Percentiles rank a stretch among this genome's conserved stretches.
These are phyloP conservation scores for Sarcophaga carnaria DNA, from an alignment of 2,888 invertebrate species.

Conservation along the genomic window DNA sequence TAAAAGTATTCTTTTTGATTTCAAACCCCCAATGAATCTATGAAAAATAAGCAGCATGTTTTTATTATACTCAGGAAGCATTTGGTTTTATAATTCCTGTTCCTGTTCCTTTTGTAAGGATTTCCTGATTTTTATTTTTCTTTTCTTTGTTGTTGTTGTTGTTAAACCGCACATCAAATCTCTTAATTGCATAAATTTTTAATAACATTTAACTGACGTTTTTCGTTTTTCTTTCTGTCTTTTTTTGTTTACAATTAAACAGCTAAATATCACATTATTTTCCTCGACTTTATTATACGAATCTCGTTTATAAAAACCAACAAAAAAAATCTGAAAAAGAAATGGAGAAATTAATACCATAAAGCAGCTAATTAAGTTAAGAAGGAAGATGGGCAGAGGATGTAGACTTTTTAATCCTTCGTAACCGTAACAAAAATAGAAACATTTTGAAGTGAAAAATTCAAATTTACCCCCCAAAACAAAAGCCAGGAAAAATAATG, in stretches of 20 bases:
- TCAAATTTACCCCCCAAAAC: conserved; percentile 47
- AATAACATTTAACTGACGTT: conserved; percentile 61
- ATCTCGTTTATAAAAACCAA: neutral
- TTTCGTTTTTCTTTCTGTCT: neutral
- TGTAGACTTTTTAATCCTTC: neutral
- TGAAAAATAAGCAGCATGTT: neutral
- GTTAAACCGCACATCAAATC: conserved; percentile 63
- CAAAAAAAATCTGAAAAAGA: conserved; percentile 9
- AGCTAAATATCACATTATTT: conserved; percentile 55
- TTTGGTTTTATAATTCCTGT: conserved; percentile 8
- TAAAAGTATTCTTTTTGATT: neutral
- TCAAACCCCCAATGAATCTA: conserved; percentile 11
- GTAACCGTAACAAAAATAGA: conserved; percentile 46
- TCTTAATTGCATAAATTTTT: conserved; percentile 74
- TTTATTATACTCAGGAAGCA: neutral
- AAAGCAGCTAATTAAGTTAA: conserved; percentile 76
- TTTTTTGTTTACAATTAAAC: conserved; percentile 38
- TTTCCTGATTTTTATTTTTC: neutral
- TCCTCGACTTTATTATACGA: neutral
- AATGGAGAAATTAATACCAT: conserved; percentile 63
- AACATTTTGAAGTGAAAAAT: conserved; percentile 65
- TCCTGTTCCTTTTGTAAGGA: neutral
- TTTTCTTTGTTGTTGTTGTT: neutral
- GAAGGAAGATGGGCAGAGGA: conserved; percentile 33
- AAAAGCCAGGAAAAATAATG: conserved; percentile 1